Conservation (phyloP, 2,113 vertebrate genomes). For the Nerophis lumbriciformis region DNA sequence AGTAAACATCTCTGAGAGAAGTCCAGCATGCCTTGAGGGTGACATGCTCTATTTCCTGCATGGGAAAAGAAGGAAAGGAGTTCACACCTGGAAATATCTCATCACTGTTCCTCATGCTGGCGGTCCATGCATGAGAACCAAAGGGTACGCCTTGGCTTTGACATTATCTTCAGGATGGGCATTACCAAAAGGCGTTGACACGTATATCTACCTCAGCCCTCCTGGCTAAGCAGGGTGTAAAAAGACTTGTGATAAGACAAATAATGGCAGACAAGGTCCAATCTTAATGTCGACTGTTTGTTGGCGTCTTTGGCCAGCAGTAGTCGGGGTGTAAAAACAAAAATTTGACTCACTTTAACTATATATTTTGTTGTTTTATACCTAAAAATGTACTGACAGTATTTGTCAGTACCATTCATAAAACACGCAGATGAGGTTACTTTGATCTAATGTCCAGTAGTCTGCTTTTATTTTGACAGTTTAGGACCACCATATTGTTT, state of each 20-base stretch:
- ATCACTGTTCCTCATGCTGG: constrained; percentile 31
- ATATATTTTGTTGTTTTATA: not conserved
- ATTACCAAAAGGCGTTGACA: constrained; percentile 54
- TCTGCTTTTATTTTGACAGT: no score
- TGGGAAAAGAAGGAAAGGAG: constrained; percentile 25
- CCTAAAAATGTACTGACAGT: not conserved
- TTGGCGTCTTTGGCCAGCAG: constrained; percentile 8
- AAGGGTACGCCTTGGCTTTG: constrained; percentile 21
- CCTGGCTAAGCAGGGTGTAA: constrained; percentile 49
- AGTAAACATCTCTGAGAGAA: no score
- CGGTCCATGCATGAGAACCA: constrained; percentile 43
- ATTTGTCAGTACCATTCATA: not conserved
- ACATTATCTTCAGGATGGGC: constrained; percentile 66
- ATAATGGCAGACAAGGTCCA: constrained; percentile 16
- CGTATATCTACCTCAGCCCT: constrained; percentile 28
- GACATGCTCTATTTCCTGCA: constrained; percentile 6
- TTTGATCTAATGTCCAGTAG: no score
- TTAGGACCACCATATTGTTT: no score
- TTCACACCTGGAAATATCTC: constrained; percentile 52
- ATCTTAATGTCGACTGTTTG: constrained; percentile 24
- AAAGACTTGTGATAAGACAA: constrained; percentile 46
- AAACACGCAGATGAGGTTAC: not conserved
- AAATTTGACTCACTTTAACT: no score
- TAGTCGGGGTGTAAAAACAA: no score
- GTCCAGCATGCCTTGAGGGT: no score